Conservation (phyloP, 1,140 invertebrate genomes). For the Drepana arcuata region DNA sequence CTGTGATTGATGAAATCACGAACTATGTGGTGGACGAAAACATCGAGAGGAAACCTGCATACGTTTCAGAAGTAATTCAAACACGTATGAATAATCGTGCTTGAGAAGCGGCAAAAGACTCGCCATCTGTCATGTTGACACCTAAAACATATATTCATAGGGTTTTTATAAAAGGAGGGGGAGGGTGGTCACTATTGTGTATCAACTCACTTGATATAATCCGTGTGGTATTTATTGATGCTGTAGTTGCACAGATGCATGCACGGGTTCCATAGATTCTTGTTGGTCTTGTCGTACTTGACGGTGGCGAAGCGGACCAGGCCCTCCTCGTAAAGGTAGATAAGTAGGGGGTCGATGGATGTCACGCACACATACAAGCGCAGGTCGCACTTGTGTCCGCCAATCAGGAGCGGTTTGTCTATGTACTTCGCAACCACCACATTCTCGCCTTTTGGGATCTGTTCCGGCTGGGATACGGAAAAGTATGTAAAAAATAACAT, state of each 20-base stretch:
- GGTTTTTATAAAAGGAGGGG: too few species aligned
- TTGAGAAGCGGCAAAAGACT: too few species aligned
- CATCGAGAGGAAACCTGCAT: too few species aligned
- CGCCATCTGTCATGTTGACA: too few species aligned
- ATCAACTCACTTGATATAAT: constrained; percentile 84
- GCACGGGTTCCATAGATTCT: constrained; percentile 91
- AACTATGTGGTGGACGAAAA: too few species aligned
- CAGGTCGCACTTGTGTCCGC: constrained; percentile 95
- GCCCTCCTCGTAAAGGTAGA: constrained; percentile 91
- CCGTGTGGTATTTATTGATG: constrained; percentile 94
- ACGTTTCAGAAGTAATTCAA: too few species aligned
- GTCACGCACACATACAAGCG: constrained; percentile 89
- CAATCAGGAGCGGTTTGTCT: constrained; percentile 93
- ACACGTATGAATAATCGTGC: too few species aligned
- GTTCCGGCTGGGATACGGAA: constrained; percentile 89
- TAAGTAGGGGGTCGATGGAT: constrained; percentile 86
- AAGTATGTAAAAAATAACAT: too few species aligned
- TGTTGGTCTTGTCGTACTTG: constrained; percentile 85
- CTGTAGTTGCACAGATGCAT: constrained; percentile 96
- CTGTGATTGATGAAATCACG: too few species aligned
- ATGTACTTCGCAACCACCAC: constrained; percentile 95
- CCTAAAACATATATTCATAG: too few species aligned
- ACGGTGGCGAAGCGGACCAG: constrained; percentile 90
- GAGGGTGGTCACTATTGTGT: too few species aligned
- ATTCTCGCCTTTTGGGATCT: constrained; percentile 91